A percentile compares a stretch with the other conserved stretches of the same genome.
These are phyloP conservation scores for Cossypha heuglini DNA, from an alignment of 2,797 vertebrate species.

Conservation along the genomic window DNA sequence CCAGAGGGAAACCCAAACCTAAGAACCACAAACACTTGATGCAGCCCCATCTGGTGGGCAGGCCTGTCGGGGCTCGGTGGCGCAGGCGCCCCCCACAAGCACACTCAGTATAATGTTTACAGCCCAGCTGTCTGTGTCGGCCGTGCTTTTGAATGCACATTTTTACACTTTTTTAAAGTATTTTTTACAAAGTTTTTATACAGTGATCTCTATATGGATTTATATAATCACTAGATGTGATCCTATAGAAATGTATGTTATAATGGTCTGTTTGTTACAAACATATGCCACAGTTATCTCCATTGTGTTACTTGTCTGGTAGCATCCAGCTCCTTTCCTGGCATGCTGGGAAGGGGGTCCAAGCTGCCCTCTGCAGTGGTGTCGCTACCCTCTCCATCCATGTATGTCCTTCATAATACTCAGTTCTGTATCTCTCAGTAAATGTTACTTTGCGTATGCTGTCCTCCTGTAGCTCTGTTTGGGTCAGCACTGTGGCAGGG, in stretches of 20 bases:
- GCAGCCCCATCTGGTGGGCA: conserved; percentile 63
- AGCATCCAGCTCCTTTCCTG: conserved; percentile 48
- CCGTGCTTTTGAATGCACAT: conserved; percentile 85
- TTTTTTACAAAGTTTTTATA: conserved; percentile 90
- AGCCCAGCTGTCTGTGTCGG: conserved; percentile 84
- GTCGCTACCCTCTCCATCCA: conserved; percentile 70
- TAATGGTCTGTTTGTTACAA: conserved; percentile 87
- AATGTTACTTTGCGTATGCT: conserved; percentile 71
- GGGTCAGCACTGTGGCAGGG: background rate
- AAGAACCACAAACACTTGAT: conserved; percentile 67
- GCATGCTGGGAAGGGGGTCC: conserved; percentile 11
- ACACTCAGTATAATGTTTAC: conserved; percentile 92
- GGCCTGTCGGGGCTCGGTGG: conserved; percentile 80
- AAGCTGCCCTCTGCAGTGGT: background rate
- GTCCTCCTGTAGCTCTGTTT: conserved; percentile 58
- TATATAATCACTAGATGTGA: conserved; percentile 92
- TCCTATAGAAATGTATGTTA: conserved; percentile 84
- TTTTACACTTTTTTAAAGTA: conserved; percentile 84
- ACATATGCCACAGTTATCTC: conserved; percentile 77
- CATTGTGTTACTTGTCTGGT: conserved; percentile 72
- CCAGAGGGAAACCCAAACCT: background rate
- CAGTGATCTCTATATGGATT: conserved; percentile 88
- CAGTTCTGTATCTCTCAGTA: conserved; percentile 80
- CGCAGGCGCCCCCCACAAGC: conserved; percentile 95
- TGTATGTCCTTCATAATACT: conserved; percentile 78